These are phyloP conservation scores for Hyles vespertilio DNA, from an alignment of 1,140 invertebrate species.

Conservation along the genomic window DNA sequence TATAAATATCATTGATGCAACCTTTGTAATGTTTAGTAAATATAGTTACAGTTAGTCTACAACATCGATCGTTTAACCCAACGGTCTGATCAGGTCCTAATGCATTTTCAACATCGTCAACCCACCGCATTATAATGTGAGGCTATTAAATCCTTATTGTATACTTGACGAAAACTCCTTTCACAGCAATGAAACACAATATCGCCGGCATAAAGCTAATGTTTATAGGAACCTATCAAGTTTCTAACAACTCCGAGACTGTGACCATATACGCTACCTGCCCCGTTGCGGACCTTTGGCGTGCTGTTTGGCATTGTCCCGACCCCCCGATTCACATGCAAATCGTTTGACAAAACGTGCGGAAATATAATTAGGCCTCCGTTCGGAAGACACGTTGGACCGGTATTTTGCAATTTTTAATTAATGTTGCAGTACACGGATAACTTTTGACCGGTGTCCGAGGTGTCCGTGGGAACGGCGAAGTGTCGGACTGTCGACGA, in stretches of 20 bases:
- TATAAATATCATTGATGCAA: too few species aligned
- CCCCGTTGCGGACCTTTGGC: slow-evolving; percentile 26
- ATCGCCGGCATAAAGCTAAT: slow-evolving; percentile 40
- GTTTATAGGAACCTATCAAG: slow-evolving; percentile 57
- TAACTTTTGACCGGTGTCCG: slow-evolving; percentile 63
- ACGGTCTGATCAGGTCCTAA: too few species aligned
- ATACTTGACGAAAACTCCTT: slow-evolving; percentile 29
- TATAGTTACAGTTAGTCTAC: too few species aligned
- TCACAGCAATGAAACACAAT: slow-evolving; percentile 43
- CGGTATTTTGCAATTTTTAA: slow-evolving; percentile 58
- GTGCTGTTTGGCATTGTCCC: slow-evolving; percentile 45
- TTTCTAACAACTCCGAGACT: slow-evolving; percentile 47
- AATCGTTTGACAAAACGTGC: slow-evolving; percentile 59
- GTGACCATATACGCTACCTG: slow-evolving; percentile 38
- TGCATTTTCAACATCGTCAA: too few species aligned
- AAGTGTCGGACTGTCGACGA: slow-evolving; percentile 18
- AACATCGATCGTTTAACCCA: too few species aligned
- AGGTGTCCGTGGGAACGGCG: slow-evolving; percentile 53
- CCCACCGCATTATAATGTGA: background rate
- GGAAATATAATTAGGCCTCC: slow-evolving; percentile 66
- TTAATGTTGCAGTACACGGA: slow-evolving; percentile 58
- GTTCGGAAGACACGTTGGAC: slow-evolving; percentile 25
- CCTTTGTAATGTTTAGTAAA: too few species aligned
- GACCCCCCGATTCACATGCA: slow-evolving; percentile 61
- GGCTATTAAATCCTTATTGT: slow-evolving; percentile 2